Conservation (phyloP, 2,797 vertebrate species). For the Gallinago nigripennis region DNA sequence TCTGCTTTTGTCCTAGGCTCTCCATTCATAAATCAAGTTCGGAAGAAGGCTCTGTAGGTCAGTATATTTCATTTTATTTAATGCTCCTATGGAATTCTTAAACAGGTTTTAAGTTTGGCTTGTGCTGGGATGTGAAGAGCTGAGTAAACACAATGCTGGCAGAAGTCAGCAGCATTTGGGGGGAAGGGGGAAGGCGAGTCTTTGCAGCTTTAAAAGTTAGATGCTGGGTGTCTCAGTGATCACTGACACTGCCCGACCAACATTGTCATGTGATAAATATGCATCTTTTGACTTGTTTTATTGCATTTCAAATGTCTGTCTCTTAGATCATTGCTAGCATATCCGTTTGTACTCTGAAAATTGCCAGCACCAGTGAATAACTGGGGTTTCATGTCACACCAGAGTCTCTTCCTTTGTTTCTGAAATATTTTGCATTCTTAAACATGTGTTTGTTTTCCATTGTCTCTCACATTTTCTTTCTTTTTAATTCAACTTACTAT, state of each 20-base stretch:
- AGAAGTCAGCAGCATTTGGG: background rate
- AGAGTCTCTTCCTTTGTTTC: background rate
- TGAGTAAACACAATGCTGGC: background rate
- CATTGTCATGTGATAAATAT: background rate
- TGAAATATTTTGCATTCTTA: background rate
- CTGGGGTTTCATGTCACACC: rapidly evolving
- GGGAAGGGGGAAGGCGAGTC: rapidly evolving
- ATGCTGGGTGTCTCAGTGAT: background rate
- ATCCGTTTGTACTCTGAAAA: background rate
- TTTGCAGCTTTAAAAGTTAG: background rate
- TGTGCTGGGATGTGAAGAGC: background rate
- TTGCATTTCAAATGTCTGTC: background rate
- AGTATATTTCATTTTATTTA: conserved; percentile 68
- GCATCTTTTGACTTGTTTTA: background rate
- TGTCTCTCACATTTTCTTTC: background rate
- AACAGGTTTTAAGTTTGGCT: background rate
- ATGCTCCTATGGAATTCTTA: conserved; percentile 28
- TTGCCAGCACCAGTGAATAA: background rate
- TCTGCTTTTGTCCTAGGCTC: conserved; percentile 77
- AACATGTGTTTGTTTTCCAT: background rate
- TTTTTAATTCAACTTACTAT: background rate
- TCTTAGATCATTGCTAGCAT: background rate
- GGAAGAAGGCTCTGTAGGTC: conserved; percentile 93
- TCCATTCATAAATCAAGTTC: conserved; percentile 95
- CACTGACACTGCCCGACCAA: background rate